phyloP scores from a whole-genome alignment of 1,140 invertebrate species.

The Wiebesia pumilae region DNA sequence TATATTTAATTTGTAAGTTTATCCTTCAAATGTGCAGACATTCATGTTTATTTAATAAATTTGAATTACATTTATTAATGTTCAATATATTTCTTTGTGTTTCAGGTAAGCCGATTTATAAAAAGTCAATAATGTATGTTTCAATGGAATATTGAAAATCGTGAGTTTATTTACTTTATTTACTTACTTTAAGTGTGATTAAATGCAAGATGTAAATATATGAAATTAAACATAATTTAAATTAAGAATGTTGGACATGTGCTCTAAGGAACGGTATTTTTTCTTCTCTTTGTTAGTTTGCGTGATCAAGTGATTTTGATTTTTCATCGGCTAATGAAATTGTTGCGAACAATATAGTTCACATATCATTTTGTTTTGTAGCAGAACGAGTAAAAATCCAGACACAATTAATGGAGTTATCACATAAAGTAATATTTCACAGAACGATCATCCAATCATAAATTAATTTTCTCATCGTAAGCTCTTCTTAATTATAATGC shows the following conservation, averaged over 20 bases:
- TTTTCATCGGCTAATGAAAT: slow-evolving; percentile 1
- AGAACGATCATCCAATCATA: background rate
- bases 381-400: background rate
- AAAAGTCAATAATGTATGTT: background rate
- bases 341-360: background rate
- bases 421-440: background rate
- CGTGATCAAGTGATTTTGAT: background rate
- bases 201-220: background rate
- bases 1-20: too few relatives aligned
- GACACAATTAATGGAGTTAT: background rate
- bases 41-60: background rate
- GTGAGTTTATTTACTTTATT: slow-evolving; percentile 16
- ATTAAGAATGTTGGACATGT: too few relatives aligned
- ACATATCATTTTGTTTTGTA: background rate
- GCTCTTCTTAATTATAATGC: background rate
- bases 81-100: background rate
- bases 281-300: background rate
- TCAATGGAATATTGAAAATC: background rate
- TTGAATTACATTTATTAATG: background rate
- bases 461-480: background rate
- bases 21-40: background rate
- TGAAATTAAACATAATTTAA: background rate
- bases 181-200: too few relatives aligned
- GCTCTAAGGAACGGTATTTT: background rate
- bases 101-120: slow-evolving; percentile 27